These are phyloP conservation scores for Sericinus montela DNA, from an alignment of 2,888 invertebrate species.

Conservation along the genomic window DNA sequence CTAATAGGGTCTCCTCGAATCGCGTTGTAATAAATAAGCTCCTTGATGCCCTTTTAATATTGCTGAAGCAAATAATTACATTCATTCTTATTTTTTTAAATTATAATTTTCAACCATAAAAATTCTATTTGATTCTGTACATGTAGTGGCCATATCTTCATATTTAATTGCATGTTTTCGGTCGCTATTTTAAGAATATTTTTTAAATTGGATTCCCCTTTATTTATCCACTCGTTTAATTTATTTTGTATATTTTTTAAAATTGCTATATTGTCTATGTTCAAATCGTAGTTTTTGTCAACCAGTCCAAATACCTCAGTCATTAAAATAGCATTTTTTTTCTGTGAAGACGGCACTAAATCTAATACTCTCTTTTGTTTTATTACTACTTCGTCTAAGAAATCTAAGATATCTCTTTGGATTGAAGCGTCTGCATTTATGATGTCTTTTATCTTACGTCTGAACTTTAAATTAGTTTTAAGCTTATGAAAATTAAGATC, in stretches of 20 bases:
- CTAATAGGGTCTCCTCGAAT: too few relatives aligned
- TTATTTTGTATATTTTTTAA: constrained; percentile 3
- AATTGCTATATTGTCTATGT: constrained; percentile 21
- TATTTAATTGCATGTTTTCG: constrained; percentile 39
- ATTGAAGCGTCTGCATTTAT: constrained; percentile 26
- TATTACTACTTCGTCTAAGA: constrained; percentile 42
- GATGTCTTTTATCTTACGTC: constrained; percentile 30
- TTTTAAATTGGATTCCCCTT: constrained; percentile 23
- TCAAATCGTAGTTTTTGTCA: constrained; percentile 38
- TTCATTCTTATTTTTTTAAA: background rate
- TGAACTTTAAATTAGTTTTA: constrained; percentile 35
- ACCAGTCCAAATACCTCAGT: constrained; percentile 33
- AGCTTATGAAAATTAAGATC: constrained; percentile 32
- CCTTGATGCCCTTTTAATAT: too few relatives aligned
- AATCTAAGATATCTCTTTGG: constrained; percentile 43
- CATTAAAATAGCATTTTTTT: constrained; percentile 29
- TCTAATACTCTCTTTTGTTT: constrained; percentile 30
- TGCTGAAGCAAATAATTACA: too few relatives aligned
- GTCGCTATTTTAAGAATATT: constrained; percentile 23
- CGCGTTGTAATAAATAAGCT: too few relatives aligned
- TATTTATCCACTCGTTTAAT: constrained; percentile 8
- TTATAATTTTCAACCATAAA: constrained; percentile 35
- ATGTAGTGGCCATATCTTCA: constrained; percentile 39
- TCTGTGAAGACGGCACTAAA: constrained; percentile 29
- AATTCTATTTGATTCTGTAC: constrained; percentile 35